Percentiles rank a stretch among this genome's conserved stretches.
phyloP scores from a whole-genome alignment of 2,797 vertebrate genomes.

The Rhadinocentrus ornatus region DNA sequence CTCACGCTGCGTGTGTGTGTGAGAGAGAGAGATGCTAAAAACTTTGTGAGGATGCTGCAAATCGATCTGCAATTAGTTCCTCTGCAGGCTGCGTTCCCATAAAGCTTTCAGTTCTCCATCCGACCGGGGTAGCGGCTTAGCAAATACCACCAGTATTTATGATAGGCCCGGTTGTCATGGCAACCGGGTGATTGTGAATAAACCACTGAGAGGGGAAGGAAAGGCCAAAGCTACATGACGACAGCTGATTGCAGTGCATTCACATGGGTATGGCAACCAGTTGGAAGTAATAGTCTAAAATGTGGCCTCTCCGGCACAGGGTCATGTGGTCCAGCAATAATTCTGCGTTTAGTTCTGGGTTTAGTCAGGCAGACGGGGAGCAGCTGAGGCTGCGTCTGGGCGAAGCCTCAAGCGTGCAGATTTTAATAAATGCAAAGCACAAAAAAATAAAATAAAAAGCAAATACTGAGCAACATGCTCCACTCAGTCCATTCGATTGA shows the following conservation, averaged over 20 bases:
- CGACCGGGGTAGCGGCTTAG: constrained; percentile 60
- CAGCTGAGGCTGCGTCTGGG: no score
- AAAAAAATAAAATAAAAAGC: no score
- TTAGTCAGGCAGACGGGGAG: no score
- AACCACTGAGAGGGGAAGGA: constrained; percentile 57
- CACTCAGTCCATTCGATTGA: no score
- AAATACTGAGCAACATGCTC: no score
- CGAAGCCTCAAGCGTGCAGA: no score
- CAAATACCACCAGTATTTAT: constrained; percentile 79
- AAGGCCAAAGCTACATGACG: constrained; percentile 58
- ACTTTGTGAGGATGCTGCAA: constrained; percentile 13
- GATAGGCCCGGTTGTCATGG: constrained; percentile 76
- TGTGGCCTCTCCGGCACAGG: no score
- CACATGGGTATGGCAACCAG: constrained; percentile 12
- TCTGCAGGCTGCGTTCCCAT: constrained; percentile 33
- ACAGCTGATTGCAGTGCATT: constrained; percentile 41
- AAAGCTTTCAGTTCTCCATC: constrained; percentile 46
- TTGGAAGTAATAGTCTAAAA: not conserved
- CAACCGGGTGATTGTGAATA: constrained; percentile 75
- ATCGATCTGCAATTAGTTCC: constrained; percentile 50
- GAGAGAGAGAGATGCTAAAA: not conserved
- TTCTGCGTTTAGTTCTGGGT: no score
- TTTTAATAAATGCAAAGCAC: no score
- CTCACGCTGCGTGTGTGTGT: no score
- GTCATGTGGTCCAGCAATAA: no score